phyloP scores from a whole-genome alignment of 1,140 invertebrate species.

The Papilio xuthus region DNA sequence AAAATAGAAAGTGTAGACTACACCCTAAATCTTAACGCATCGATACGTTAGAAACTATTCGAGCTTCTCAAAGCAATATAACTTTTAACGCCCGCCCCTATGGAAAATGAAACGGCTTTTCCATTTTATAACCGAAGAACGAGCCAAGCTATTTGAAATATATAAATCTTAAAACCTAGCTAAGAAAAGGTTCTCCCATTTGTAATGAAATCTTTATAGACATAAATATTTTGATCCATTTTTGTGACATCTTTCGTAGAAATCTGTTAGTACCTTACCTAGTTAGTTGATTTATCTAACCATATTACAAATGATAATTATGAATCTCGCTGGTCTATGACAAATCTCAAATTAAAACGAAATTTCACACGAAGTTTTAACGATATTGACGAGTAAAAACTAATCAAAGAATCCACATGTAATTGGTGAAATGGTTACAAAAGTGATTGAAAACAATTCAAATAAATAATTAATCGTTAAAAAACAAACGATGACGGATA shows the following conservation, averaged over 20 bases:
- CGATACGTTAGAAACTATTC: background rate
- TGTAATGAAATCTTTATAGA: background rate
- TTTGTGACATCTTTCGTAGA: background rate
- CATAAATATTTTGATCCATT: background rate
- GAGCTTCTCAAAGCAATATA: slow-evolving; percentile 9
- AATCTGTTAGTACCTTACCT: background rate
- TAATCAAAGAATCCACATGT: too few species aligned
- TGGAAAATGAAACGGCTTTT: slow-evolving; percentile 3
- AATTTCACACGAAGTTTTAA: too few species aligned
- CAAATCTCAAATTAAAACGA: too few species aligned
- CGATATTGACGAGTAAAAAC: too few species aligned
- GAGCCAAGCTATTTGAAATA: slow-evolving; percentile 12
- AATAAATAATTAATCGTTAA: background rate
- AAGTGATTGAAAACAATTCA: too few species aligned
- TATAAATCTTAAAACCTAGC: background rate
- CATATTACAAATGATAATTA: too few species aligned
- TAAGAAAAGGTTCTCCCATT: background rate
- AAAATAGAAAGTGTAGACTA: background rate
- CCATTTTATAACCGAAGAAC: slow-evolving; percentile 3
- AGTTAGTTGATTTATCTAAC: background rate
- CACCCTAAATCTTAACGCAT: background rate
- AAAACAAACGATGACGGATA: background rate
- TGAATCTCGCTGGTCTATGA: too few species aligned
- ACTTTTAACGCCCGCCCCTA: slow-evolving; percentile 2
- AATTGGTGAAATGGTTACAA: too few species aligned